Conservation (phyloP, 2,797 vertebrate species). For the Sus cebifrons region DNA sequence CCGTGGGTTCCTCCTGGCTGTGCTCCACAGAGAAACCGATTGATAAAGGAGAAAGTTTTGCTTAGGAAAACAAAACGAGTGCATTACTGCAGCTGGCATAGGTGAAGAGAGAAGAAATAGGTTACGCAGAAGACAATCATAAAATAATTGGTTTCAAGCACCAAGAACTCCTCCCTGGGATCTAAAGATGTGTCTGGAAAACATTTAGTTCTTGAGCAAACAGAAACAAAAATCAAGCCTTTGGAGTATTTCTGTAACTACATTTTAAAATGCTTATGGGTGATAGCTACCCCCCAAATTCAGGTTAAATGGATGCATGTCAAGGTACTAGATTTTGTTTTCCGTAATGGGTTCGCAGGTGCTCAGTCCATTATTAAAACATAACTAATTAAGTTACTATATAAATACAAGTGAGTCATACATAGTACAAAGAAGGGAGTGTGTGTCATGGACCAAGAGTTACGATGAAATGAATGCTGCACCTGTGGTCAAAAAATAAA, state of each 20-base stretch:
- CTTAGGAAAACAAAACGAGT: neutral
- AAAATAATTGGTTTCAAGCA: neutral
- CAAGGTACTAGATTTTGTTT: neutral
- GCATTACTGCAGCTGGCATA: rapidly evolving
- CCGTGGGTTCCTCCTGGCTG: neutral
- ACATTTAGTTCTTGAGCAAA: neutral
- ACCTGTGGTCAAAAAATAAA: neutral
- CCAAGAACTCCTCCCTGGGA: neutral
- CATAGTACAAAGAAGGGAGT: neutral
- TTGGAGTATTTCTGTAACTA: neutral
- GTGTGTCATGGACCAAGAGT: neutral
- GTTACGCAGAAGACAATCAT: rapidly evolving
- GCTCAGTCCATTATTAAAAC: neutral
- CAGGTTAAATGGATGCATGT: neutral
- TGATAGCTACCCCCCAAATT: neutral
- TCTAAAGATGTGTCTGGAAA: neutral
- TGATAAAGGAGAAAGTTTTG: neutral
- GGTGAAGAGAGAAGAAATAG: neutral
- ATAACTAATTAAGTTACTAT: neutral
- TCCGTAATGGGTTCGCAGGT: neutral
- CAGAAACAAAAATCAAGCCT: neutral
- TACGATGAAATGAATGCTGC: neutral
- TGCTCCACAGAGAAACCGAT: neutral
- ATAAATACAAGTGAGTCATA: neutral
- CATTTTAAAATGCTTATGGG: neutral